Percentiles rank a stretch among this genome's conserved stretches.
Conservation (phyloP, 2,113 vertebrate genomes). For the Vidua macroura region DNA sequence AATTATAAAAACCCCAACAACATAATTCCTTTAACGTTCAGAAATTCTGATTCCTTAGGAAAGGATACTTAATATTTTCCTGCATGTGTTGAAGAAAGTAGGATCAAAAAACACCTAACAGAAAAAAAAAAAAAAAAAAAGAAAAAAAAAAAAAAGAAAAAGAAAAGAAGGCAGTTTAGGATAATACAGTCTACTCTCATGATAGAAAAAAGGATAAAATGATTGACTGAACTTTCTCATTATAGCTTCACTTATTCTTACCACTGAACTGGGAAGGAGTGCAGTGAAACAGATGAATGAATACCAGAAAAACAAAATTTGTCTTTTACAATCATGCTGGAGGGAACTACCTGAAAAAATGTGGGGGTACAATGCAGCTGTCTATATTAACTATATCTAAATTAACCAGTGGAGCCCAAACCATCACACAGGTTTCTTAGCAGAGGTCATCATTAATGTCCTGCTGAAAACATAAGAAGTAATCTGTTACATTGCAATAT, state of each 20-base stretch:
- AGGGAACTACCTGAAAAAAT: neutral
- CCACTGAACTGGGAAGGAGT: neutral
- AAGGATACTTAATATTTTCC: neutral
- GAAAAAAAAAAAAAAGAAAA: neutral
- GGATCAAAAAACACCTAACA: neutral
- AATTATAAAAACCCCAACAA: rapidly evolving
- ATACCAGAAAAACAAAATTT: neutral
- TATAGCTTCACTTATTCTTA: neutral
- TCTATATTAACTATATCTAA: neutral
- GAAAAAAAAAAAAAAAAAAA: neutral
- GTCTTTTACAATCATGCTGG: neutral
- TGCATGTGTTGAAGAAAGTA: neutral
- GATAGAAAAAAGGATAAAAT: neutral
- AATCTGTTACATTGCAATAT: neutral
- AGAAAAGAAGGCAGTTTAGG: neutral
- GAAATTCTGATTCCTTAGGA: neutral
- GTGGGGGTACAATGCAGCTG: neutral
- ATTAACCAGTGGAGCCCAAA: neutral
- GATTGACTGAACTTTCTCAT: neutral
- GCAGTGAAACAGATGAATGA: neutral
- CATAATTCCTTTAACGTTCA: neutral
- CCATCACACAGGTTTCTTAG: neutral
- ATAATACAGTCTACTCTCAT: neutral
- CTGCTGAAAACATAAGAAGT: neutral
- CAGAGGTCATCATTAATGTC: neutral